A percentile compares a stretch with the other conserved stretches of the same genome.
Evolutionary conservation across 2,888 invertebrate genomes (phyloP).

Genomic region (Coleophora flavipennella): DNA sequence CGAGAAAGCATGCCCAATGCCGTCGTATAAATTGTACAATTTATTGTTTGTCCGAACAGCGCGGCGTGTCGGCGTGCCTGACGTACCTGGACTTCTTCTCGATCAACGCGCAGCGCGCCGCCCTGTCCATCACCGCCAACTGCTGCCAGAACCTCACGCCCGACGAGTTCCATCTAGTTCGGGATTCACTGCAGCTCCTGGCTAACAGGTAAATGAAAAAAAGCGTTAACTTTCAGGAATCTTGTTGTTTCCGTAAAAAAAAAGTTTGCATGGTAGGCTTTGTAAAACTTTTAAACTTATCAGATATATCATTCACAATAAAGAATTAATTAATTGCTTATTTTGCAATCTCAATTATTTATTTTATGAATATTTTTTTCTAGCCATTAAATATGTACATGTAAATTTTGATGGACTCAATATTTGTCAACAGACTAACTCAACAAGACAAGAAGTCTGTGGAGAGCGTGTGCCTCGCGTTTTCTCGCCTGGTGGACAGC

Average conservation of each 20-base stretch:
- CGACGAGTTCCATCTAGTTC: conserved; percentile 95
- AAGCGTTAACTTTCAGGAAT: no score
- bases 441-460: conserved; percentile 98
- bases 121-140: conserved; percentile 96
- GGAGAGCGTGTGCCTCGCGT: conserved; percentile 96
- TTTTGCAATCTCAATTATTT: no score
- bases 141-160: conserved; percentile 95
- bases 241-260: no score
- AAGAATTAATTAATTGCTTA: no score
- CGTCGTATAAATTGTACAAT: no score
- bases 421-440: conserved; percentile 73
- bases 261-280: no score
- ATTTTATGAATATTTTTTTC: no score
- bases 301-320: no score
- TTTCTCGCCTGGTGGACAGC: conserved; percentile 96
- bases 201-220: conserved; percentile 72
- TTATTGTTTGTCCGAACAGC: conserved; percentile 67
- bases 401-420: no score
- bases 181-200: conserved; percentile 88
- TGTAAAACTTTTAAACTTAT: no score
- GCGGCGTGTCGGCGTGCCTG: conserved; percentile 96
- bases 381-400: no score
- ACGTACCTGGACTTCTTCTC: conserved; percentile 99
- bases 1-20: no score
- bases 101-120: conserved; percentile 96